Evolutionary conservation across 2,797 vertebrate species (phyloP), one percentile per base, ranked within the genome.

Genomic region (Xerus rutilus): DNA sequence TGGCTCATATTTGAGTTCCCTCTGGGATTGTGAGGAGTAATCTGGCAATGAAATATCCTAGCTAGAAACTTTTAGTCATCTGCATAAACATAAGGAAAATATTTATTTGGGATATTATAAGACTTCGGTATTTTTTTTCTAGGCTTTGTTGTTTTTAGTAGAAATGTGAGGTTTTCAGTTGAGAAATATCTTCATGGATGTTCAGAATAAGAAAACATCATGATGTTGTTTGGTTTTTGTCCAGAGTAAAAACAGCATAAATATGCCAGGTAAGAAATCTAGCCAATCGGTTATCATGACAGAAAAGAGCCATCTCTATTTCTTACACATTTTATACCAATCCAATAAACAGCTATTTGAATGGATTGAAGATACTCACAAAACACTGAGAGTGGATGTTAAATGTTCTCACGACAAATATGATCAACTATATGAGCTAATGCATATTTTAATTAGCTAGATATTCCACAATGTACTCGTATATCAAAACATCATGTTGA

Each of bases 41-140:
- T 92, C 82, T 93, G 82, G 78, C 67, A 90, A 97, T 86, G 86
- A 94, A 93, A 74, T 95, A 92, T 52, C 65, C 78, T 74, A 69
- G 57, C 59, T 86, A 86, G 73, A 96, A 93, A 95, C 64, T 84
- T 47, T 81, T 85, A 91, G 62, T 96, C 47, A 85, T 69, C 74
- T 81, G 47, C 35, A 91, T 86, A 95, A 95, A 45, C 39, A 64
- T 30, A 83, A 92, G 74, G 62, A 93, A 94, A 91, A 67, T 81
- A 91, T 57, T 95, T 89, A 90, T 79, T 90, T 92, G 32, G n/a
- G 28, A 57, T 62, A 47, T 28, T 78, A 52, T 20, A 89, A 30
- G 39, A 72, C n/a, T 93, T 28, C 11, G 73, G 74, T 57, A 5
- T 67, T 67, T 83, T 95, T 93, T 65, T 35, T 20, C 74, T n/a